A percentile compares a stretch with the other conserved stretches of the same genome.
Evolutionary conservation across 2,797 vertebrate species (phyloP).

Genomic region (Odontamblyopus rebecca): DNA sequence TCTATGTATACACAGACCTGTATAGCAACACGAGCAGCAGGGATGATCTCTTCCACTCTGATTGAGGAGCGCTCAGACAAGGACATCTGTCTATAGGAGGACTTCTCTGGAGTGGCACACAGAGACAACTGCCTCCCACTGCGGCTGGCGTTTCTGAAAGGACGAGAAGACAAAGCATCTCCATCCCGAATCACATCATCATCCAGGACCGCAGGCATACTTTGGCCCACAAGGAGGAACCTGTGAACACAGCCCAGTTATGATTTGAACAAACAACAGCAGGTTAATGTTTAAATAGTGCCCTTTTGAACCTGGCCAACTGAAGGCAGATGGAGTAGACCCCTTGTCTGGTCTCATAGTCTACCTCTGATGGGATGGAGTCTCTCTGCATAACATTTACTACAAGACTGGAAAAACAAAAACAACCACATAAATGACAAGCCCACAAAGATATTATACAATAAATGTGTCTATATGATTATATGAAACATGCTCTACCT

Average conservation of each 20-base stretch:
- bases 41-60: constrained; percentile 96
- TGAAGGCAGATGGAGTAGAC: constrained; percentile 99
- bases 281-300: background rate
- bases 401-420: constrained; percentile 83
- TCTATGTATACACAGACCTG: constrained; percentile 76
- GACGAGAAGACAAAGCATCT: constrained; percentile 91
- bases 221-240: constrained; percentile 96
- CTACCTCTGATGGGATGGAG: constrained; percentile 97
- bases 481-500: constrained; percentile 77
- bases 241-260: constrained; percentile 65
- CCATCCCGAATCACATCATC: constrained; percentile 92
- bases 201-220: constrained; percentile 89
- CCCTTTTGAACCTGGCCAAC: constrained; percentile 85
- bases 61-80: constrained; percentile 97
- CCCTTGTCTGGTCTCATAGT: constrained; percentile 98
- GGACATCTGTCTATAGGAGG: constrained; percentile 93
- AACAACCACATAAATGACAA: background rate
- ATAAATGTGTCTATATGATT: background rate
- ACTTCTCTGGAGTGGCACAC: constrained; percentile 95
- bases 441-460: background rate
- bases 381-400: constrained; percentile 99
- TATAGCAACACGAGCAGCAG: constrained; percentile 95
- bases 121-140: constrained; percentile 90
- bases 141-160: constrained; percentile 90
- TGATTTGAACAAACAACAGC: background rate